Percentiles rank a stretch among this genome's conserved stretches.
phyloP scores from a whole-genome alignment of 2,113 vertebrate genomes.

The Saccopteryx bilineata region DNA sequence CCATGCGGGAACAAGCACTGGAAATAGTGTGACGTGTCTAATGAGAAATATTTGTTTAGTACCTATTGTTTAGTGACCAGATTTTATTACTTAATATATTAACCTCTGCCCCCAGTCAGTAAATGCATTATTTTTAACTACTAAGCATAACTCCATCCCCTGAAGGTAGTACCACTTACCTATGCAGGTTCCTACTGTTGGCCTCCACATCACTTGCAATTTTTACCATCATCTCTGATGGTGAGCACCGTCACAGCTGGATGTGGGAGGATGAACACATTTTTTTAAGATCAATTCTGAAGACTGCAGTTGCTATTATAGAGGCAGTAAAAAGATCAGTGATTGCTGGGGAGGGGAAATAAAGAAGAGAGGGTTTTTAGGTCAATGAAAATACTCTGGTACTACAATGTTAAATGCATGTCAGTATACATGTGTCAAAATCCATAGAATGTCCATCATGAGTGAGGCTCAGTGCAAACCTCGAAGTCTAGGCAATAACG shows the following conservation, averaged over 20 bases:
- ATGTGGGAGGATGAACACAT: accelerated
- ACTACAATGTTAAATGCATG: accelerated
- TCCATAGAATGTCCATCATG: accelerated
- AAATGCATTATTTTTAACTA: background rate
- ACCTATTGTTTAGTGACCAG: background rate
- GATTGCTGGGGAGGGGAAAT: accelerated
- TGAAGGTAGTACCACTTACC: background rate
- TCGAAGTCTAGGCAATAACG: no score
- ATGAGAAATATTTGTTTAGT: background rate
- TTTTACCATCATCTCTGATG: accelerated
- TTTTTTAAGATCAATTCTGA: background rate
- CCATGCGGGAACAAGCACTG: background rate
- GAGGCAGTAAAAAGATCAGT: background rate
- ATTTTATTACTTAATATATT: background rate
- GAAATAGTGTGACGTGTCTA: background rate
- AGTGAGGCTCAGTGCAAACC: background rate
- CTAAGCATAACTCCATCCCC: background rate
- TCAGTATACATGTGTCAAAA: background rate
- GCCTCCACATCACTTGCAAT: background rate
- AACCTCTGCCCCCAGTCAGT: no score
- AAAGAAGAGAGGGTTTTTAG: background rate
- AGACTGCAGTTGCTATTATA: background rate
- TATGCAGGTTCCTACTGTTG: accelerated
- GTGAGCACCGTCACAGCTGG: accelerated
- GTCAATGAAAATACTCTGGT: no score